Percentiles rank a stretch among this genome's conserved stretches.
Conservation (phyloP, 2,888 invertebrate species). For the Coleophora flavipennella region DNA sequence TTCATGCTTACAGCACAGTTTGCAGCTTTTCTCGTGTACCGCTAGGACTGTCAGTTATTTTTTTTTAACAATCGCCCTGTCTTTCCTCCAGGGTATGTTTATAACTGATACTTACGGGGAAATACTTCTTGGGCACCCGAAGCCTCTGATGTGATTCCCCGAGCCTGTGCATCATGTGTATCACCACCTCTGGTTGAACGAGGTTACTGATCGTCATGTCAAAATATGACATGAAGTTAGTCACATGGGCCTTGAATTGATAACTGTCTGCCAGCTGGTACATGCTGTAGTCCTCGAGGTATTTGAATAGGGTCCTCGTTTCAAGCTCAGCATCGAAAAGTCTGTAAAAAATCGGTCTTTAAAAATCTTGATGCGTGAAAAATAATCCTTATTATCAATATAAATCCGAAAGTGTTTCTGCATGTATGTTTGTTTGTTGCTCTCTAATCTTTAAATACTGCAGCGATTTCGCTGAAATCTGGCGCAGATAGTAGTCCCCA, state of each 20-base stretch:
- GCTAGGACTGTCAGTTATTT: too few species aligned
- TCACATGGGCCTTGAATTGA: conserved; percentile 44
- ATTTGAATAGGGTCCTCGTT: conserved; percentile 37
- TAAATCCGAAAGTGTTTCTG: too few species aligned
- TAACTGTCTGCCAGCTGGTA: conserved; percentile 26
- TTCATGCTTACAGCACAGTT: too few species aligned
- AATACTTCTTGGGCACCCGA: conserved; percentile 30
- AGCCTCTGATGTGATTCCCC: conserved; percentile 36
- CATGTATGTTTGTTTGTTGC: too few species aligned
- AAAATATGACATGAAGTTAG: conserved; percentile 41
- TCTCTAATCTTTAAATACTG: too few species aligned
- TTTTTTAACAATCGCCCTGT: too few species aligned
- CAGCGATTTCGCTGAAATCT: too few species aligned
- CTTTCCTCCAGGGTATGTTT: too few species aligned
- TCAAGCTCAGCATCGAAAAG: conserved; percentile 37
- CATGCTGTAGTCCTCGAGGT: conserved; percentile 28
- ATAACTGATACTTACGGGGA: conserved; percentile 42
- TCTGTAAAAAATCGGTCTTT: conserved; percentile 13
- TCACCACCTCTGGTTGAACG: conserved; percentile 38
- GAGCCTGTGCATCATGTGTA: conserved; percentile 42
- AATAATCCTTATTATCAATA: too few species aligned
- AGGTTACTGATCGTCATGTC: conserved; percentile 34
- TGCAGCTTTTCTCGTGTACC: too few species aligned
- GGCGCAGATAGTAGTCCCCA: too few species aligned
- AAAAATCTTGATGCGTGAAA: not conserved